Base-by-base conservation (phyloP, 2,888 invertebrate genomes). In the Lapara coniferarum region DNA sequence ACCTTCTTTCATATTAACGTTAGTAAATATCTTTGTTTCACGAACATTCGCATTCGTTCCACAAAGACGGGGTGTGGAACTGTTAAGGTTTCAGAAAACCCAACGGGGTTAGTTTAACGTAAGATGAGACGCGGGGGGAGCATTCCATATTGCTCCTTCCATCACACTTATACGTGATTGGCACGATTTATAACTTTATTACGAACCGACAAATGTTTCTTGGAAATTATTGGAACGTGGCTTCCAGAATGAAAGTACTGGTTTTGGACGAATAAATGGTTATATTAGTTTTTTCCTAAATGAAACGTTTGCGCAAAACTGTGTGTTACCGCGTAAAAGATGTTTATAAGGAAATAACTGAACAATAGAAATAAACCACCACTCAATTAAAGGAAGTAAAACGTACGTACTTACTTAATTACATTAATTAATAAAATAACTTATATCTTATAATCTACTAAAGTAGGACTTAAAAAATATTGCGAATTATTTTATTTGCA, bases 91-190 rank as follows among this genome's bases (percentile, higher is more conserved):
- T 81, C 79, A 72, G 76, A 81, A 83, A 78, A 74, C 81, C 88
- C 87, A 77, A 78, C 77, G 86, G 88, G 86, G 78, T 83, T 83
- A 83, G 83, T 90, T 88, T 83, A 76, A 73, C 77, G 86, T 82
- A 88, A 88, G 85, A 81, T 79, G 86, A 85, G 83, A 79, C 78
- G 80, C 78, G 72, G 74, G 78, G 77, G 74, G 78, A 73, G 79
- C 79, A 76, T 71, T 70, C 82, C 84, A 79, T 78, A 85, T 87
- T 86, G 83, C 80, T 72, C 77, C 78, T 78, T 75, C 75, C 74
- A 77, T 73, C 73, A 69, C 71, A 68, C 69, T 72, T 68, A 66
- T 75, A 72, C 74, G 67, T 69, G 68, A 70, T 72, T 71, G 69
- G 72, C 70, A 70, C 70, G 58, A 71, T 73, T 71, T 70, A 72